Base-by-base conservation (phyloP, 2,888 invertebrate species). In the Belgica antarctica region DNA sequence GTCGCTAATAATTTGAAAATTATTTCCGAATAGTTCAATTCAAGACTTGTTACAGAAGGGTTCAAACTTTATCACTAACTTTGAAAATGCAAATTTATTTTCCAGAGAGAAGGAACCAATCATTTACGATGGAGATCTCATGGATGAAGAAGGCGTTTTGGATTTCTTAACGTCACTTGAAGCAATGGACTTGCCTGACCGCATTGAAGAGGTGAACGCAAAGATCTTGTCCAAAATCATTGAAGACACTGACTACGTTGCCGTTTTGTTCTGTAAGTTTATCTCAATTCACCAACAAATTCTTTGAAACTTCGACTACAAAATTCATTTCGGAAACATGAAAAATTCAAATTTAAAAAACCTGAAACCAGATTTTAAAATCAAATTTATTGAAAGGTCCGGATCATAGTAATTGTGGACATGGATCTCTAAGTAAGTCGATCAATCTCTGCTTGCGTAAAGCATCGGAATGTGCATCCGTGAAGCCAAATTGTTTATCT, bases 91-190 rank as follows among this genome's bases (percentile, higher is more conserved):
- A n/a, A n/a, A n/a, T n/a, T n/a, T n/a, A n/a, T 31, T 15, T 22
- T 65, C 31, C 72, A 89, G 96, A 82, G 92, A 96, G 82, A 94
- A 92, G 82, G 92, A 94, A 83, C 95, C 96, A 78, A 94, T 95
- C 80, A 90, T 95, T 78, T 96, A 95, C 82, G 95, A 96, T 83
- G 96, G 94, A 83, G 94, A 95, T 85, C 85, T 94, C 80, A 94
- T 93, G 93, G 93, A 94, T 82, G 94, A 94, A 81, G 94, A 94
- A 80, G 90, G 87, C 79, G 94, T 95, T 74, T 83, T 95, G 79
- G 94, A 94, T 83, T 95, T 95, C 83, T 83, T 95, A 76, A 94
- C 94, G 76, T 94, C 94, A 78, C 85, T 95, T 77, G 94, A 95
- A 83, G 92, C 94, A 74, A 94, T 95, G 92, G 94, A 94, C 79